phyloP scores from a whole-genome alignment of 2,797 vertebrate genomes.

The Chelonia mydas region DNA sequence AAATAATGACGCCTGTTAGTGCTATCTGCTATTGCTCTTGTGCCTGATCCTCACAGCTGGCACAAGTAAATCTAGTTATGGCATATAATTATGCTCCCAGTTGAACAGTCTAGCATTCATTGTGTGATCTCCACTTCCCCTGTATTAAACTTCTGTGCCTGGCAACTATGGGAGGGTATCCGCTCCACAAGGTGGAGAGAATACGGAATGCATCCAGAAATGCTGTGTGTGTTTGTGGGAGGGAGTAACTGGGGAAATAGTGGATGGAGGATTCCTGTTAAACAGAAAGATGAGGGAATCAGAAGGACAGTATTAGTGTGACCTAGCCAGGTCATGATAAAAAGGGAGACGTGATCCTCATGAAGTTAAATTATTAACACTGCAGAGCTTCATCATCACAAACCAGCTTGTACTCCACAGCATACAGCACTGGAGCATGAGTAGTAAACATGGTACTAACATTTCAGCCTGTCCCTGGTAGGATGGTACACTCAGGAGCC shows the following conservation, averaged over 20 bases:
- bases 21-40: not conserved
- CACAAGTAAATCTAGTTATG: no score
- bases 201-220: not conserved
- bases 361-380: not conserved
- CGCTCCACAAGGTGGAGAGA: not conserved
- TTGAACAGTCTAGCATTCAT: no score
- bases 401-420: not conserved
- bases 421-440: not conserved
- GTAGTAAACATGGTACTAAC: not conserved
- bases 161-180: not conserved
- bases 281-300: not conserved
- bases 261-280: not conserved
- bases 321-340: not conserved
- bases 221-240: not conserved
- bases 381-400: not conserved
- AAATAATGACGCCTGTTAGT: rapidly evolving
- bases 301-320: no score
- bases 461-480: not conserved
- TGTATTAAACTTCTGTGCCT: not conserved
- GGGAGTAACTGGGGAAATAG: not conserved
- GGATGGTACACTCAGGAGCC: not conserved
- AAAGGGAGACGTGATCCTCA: not conserved
- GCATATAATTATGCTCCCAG: no score
- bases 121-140: no score
- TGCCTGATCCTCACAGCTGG: no score